Conservation (phyloP, 2,797 vertebrate genomes). For the Cyclura pinguis region DNA sequence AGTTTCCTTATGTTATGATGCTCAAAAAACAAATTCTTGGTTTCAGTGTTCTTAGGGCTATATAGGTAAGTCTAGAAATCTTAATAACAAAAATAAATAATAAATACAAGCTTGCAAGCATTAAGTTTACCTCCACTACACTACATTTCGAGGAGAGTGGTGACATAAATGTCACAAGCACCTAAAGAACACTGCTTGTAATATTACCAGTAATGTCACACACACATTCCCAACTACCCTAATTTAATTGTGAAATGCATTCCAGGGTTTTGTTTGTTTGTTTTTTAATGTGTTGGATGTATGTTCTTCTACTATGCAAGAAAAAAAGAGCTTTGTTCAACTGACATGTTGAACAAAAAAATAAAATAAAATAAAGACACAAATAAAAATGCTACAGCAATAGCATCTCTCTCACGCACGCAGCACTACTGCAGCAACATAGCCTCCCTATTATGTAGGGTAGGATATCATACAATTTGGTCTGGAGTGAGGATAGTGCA, state of each 20-base stretch:
- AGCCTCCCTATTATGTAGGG: neutral
- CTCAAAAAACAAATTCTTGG: neutral
- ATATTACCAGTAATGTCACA: neutral
- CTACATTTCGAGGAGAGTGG: no score
- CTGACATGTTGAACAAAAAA: neutral
- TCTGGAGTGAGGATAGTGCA: neutral
- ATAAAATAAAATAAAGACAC: neutral
- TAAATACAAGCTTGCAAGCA: no score
- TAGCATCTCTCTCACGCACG: neutral
- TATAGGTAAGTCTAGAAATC: no score
- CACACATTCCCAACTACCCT: neutral
- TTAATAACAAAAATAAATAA: no score
- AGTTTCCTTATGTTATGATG: neutral
- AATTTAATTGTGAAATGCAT: constrained; percentile 5
- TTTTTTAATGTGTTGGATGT: neutral
- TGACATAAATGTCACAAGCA: neutral
- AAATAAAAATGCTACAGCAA: neutral
- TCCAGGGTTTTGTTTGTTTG: neutral
- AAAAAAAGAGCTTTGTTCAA: neutral
- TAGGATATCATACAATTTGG: neutral
- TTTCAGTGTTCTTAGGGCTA: no score
- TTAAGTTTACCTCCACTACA: no score
- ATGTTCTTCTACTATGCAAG: neutral
- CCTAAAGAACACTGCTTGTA: neutral
- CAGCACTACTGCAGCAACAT: neutral